A percentile compares a stretch with the other conserved stretches of the same genome.
Evolutionary conservation across 2,888 invertebrate species (phyloP).

Genomic region (Noctua fimbriata): DNA sequence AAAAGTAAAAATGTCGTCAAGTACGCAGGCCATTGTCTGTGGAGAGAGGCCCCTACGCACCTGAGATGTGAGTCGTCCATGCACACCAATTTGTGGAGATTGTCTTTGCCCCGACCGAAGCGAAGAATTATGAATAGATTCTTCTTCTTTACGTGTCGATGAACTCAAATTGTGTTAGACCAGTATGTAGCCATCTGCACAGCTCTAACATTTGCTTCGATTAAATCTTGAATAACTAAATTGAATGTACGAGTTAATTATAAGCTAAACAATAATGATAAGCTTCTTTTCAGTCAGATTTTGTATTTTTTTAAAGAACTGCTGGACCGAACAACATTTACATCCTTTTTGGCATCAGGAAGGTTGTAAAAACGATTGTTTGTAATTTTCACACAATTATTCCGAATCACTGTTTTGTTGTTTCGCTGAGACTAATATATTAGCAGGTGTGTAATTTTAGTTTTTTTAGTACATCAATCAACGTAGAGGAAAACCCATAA

Average conservation of each 20-base stretch:
- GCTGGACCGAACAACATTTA: neutral
- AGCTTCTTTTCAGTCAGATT: neutral
- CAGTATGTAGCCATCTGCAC: too few species aligned
- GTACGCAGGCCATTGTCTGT: neutral
- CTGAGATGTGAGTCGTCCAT: neutral
- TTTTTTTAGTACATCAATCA: neutral
- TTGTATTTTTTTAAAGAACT: neutral
- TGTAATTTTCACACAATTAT: constrained; percentile 23
- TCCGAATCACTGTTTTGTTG: neutral
- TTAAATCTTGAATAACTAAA: too few species aligned
- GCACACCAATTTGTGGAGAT: neutral
- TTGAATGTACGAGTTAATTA: neutral
- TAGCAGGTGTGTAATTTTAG: neutral
- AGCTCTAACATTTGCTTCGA: too few species aligned
- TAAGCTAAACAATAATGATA: neutral
- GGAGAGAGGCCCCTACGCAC: neutral
- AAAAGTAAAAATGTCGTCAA: neutral
- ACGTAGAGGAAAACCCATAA: neutral
- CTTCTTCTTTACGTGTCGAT: too few species aligned
- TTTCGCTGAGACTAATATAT: neutral
- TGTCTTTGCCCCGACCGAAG: neutral
- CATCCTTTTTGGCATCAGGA: neutral
- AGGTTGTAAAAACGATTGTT: constrained; percentile 17
- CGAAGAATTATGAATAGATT: too few species aligned
- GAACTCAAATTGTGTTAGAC: too few species aligned